These are phyloP conservation scores for Rhincodon typus DNA, from an alignment of 2,797 vertebrate genomes.

Conservation along the genomic window DNA sequence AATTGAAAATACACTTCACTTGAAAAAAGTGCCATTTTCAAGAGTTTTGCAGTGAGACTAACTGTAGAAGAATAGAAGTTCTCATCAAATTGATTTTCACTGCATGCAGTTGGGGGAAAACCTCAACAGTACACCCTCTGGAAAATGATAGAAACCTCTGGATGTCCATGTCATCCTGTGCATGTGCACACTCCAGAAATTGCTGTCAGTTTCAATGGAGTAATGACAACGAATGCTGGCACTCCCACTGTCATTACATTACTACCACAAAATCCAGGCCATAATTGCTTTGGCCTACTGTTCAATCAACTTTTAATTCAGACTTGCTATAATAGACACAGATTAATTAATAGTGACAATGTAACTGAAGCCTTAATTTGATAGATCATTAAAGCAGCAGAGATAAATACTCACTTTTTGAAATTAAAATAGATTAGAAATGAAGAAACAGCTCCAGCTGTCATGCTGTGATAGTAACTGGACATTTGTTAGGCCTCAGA, in stretches of 20 bases:
- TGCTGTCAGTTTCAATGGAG: not conserved
- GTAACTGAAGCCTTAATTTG: not conserved
- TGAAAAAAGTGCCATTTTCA: not conserved
- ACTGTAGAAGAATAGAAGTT: not conserved
- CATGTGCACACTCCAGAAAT: not conserved
- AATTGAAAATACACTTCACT: not conserved
- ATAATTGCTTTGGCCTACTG: not conserved
- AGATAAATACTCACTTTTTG: not conserved
- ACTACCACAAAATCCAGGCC: not conserved
- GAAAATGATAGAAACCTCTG: not conserved
- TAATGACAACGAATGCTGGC: not conserved
- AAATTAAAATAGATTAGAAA: conserved; percentile 1
- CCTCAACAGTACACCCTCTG: not conserved
- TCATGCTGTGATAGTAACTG: not conserved
- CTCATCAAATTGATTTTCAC: not conserved
- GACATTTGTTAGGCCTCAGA: not conserved
- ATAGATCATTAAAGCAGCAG: not conserved
- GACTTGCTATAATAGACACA: not conserved
- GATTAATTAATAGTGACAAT: not conserved
- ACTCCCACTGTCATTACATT: not conserved
- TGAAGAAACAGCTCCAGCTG: not conserved
- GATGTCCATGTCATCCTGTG: not conserved
- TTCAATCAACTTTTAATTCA: not conserved
- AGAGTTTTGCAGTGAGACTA: not conserved
- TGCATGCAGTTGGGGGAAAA: not conserved